Percentiles rank a stretch among this genome's conserved stretches.
Conservation (phyloP, 1,140 invertebrate species). For the Drosophila yakuba region DNA sequence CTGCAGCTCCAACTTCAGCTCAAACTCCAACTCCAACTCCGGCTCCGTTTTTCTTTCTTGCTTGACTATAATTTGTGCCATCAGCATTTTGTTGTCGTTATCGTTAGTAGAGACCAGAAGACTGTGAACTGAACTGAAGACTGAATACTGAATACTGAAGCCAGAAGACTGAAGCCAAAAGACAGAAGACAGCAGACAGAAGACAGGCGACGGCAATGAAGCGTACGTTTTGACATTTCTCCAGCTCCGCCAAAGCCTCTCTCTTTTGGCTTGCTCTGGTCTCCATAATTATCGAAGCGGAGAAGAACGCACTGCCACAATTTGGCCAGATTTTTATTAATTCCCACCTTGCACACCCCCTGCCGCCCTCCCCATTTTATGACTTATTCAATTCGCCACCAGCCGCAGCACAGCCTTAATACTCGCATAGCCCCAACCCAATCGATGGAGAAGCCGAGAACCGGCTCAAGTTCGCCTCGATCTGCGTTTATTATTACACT, state of each 20-base stretch:
- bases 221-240: constrained; percentile 74
- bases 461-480: constrained; percentile 51
- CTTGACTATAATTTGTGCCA: constrained; percentile 80
- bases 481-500: constrained; percentile 80
- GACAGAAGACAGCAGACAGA: constrained; percentile 5
- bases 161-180: constrained; percentile 4
- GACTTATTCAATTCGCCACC: constrained; percentile 70
- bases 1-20: background rate
- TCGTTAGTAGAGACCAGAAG: constrained; percentile 60
- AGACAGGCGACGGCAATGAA: constrained; percentile 60
- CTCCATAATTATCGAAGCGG: constrained; percentile 58
- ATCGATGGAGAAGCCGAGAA: constrained; percentile 20
- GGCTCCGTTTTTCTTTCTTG: constrained; percentile 47
- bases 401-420: constrained; percentile 25
- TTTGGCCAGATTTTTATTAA: constrained; percentile 58
- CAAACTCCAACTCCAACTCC: constrained; percentile 12
- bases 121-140: background rate
- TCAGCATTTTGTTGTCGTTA: constrained; percentile 79
- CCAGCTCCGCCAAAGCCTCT: constrained; percentile 35
- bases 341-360: constrained; percentile 27
- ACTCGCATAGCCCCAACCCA: background rate
- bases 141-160: constrained; percentile 3
- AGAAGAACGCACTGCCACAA: constrained; percentile 29
- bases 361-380: constrained; percentile 39
- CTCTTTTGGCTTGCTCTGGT: constrained; percentile 57